These are phyloP conservation scores for Tetranychus urticae DNA, from an alignment of 1,140 invertebrate genomes.

Conservation along the genomic window DNA sequence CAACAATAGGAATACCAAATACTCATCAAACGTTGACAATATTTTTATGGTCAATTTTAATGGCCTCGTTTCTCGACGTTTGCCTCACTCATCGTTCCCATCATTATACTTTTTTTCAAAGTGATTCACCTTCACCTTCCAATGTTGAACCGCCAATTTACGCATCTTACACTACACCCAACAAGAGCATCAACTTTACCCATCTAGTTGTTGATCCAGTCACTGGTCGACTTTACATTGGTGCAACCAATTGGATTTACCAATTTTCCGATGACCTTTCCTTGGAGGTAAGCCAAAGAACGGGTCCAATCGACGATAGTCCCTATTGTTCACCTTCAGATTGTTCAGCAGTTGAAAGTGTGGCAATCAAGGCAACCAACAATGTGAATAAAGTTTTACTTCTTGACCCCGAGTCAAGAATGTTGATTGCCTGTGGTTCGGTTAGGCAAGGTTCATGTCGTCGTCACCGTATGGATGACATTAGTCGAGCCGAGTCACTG, in stretches of 20 bases:
- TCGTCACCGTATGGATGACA: conserved; percentile 46
- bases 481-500: conserved; percentile 45
- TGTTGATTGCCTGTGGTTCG: conserved; percentile 65
- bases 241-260: conserved; percentile 56
- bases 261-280: conserved; percentile 45
- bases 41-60: too few species aligned
- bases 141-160: neutral
- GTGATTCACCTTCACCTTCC: neutral
- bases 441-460: conserved; percentile 62
- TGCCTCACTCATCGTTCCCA: too few species aligned
- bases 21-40: too few species aligned
- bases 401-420: conserved; percentile 50
- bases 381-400: conserved; percentile 80
- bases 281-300: conserved; percentile 35
- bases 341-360: conserved; percentile 26
- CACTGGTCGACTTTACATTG: conserved; percentile 40
- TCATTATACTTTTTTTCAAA: neutral
- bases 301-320: conserved; percentile 57
- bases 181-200: conserved; percentile 21
- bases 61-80: too few species aligned
- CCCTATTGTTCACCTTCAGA: conserved; percentile 62
- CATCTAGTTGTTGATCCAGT: conserved; percentile 35
- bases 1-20: too few species aligned
- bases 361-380: conserved; percentile 35
- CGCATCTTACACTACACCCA: conserved; percentile 7